A percentile compares a stretch with the other conserved stretches of the same genome.
Evolutionary conservation across 30 jellyfish, hydroid and myxozoan species (phyloP).

Genomic region (Hydractinia symbiolongicarpus): DNA sequence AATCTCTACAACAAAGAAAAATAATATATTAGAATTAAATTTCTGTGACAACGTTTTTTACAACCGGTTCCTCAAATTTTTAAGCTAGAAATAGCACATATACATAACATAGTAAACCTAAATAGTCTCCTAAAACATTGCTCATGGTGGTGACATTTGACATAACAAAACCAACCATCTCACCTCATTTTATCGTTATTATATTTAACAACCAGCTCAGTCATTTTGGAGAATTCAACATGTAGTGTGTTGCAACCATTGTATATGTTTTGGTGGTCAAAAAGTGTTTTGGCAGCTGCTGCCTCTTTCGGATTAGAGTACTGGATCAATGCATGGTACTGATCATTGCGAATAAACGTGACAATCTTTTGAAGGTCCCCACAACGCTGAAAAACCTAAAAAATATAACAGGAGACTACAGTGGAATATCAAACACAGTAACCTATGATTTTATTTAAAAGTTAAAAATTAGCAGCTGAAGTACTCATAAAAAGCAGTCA

Average conservation of each 20-base stretch:
- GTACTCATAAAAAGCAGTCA: no score
- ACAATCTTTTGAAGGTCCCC: conserved; percentile 86
- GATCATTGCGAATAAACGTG: conserved; percentile 88
- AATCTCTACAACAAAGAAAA: conserved; percentile 19
- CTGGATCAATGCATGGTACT: conserved; percentile 94
- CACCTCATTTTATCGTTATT: conserved; percentile 94
- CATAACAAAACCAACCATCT: background rate
- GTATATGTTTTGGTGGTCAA: conserved; percentile 89
- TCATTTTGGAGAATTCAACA: conserved; percentile 76
- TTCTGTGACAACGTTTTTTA: no score
- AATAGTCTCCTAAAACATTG: background rate
- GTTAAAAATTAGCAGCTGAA: no score
- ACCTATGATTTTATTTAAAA: no score
- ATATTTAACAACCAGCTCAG: conserved; percentile 74
- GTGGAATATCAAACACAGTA: no score
- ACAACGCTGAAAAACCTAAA: conserved; percentile 75
- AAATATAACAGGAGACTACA: background rate
- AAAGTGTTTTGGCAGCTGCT: conserved; percentile 42
- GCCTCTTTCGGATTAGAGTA: conserved; percentile 48
- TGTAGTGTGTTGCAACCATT: conserved; percentile 96
- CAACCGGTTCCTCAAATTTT: no score
- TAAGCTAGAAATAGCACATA: background rate
- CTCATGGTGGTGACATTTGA: background rate
- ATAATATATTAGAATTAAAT: no score
- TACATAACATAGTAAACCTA: no score